A percentile compares a stretch with the other conserved stretches of the same genome.
phyloP scores from a whole-genome alignment of 2,113 vertebrate genomes.

The Daubentonia madagascariensis region DNA sequence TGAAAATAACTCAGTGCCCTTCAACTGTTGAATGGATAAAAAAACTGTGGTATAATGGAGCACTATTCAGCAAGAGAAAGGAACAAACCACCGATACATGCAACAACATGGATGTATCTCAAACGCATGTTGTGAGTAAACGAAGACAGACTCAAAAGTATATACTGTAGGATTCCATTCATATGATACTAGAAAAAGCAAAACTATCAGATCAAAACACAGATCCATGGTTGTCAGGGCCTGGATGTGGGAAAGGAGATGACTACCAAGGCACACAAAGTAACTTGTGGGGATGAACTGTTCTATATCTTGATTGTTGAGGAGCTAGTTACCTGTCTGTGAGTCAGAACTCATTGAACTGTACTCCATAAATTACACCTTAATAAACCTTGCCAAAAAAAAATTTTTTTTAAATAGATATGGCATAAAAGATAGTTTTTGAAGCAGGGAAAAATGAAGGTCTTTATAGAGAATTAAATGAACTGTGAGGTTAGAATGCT shows the following conservation, averaged over 20 bases:
- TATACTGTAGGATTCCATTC: not conserved
- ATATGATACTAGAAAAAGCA: not conserved
- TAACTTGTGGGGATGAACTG: not conserved
- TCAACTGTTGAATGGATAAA: not conserved
- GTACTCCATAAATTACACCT: not conserved
- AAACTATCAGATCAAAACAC: not conserved
- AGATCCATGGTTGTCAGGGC: not conserved
- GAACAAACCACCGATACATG: not conserved
- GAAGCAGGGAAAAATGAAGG: not conserved
- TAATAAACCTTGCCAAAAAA: not conserved
- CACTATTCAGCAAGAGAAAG: not conserved
- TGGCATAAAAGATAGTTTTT: not conserved
- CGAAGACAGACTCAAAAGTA: not conserved
- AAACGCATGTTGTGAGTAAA: not conserved
- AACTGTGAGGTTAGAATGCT: not conserved
- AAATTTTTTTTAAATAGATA: not conserved
- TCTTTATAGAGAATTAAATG: conserved; percentile 25
- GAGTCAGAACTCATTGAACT: not conserved
- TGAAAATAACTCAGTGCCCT: not conserved
- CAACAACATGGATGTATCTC: not conserved
- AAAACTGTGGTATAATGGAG: not conserved
- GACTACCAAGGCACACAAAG: not conserved
- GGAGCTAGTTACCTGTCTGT: not conserved
- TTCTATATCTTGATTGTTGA: not conserved
- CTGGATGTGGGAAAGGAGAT: not conserved